Percentiles rank a stretch among this genome's conserved stretches.
Evolutionary conservation across 2,888 invertebrate genomes (phyloP).

Genomic region (Ischnura elegans): DNA sequence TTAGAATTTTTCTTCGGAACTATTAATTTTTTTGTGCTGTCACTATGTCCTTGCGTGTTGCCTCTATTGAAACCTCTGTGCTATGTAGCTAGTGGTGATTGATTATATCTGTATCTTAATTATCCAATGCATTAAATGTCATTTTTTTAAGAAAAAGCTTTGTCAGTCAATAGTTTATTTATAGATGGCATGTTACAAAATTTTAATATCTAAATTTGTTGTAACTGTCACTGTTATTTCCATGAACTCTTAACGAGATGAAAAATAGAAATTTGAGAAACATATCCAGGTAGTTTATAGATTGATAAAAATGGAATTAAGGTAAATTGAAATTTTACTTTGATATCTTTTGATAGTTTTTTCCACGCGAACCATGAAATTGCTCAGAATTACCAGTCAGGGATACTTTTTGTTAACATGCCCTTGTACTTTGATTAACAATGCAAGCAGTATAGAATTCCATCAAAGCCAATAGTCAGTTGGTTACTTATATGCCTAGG

Average conservation of each 20-base stretch:
- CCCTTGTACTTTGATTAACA: neutral
- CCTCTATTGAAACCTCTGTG: constrained; percentile 26
- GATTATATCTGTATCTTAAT: neutral
- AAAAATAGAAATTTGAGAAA: constrained; percentile 47
- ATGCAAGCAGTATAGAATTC: neutral
- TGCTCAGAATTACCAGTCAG: neutral
- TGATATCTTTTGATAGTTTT: neutral
- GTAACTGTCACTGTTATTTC: neutral
- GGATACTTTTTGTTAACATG: neutral
- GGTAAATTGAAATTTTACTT: neutral
- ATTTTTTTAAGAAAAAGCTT: neutral
- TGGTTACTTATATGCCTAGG: neutral
- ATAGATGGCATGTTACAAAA: neutral
- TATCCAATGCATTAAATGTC: neutral
- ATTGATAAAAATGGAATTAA: neutral
- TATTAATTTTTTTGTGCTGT: neutral
- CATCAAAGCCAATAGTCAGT: neutral
- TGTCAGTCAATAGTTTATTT: neutral
- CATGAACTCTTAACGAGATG: too few species aligned
- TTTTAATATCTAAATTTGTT: neutral
- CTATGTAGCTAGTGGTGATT: constrained; percentile 16
- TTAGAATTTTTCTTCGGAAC: neutral
- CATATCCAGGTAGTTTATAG: constrained; percentile 48
- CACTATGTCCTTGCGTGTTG: neutral
- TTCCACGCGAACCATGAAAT: neutral